Evolutionary conservation across 2,888 invertebrate species (phyloP).

Genomic region (Notodonta ziczac): DNA sequence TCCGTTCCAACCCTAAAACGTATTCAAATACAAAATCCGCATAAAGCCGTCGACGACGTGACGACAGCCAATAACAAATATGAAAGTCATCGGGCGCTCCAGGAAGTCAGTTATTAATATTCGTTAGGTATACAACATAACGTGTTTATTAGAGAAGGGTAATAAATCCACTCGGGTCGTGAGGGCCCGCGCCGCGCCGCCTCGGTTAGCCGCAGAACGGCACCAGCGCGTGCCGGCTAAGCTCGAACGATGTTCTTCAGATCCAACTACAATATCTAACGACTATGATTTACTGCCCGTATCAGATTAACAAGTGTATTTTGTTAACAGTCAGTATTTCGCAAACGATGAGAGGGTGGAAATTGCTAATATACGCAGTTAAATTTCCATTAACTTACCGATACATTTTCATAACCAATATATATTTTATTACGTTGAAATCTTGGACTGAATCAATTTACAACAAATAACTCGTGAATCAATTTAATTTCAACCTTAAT

Average conservation of each 20-base stretch:
- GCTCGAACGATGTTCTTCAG: conserved; percentile 74
- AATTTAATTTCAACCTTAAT: too few species aligned
- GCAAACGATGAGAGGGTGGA: neutral
- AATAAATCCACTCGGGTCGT: conserved; percentile 61
- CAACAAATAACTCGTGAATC: too few species aligned
- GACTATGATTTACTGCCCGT: conserved; percentile 73
- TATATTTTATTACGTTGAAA: too few species aligned
- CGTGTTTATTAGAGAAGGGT: conserved; percentile 77
- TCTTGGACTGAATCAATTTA: too few species aligned
- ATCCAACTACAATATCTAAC: conserved; percentile 64
- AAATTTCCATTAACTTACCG: neutral
- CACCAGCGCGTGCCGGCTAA: conserved; percentile 69
- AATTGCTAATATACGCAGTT: neutral
- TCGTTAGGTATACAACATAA: conserved; percentile 71
- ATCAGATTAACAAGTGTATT: conserved; percentile 55
- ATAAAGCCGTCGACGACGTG: conserved; percentile 54
- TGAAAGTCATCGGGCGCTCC: conserved; percentile 63
- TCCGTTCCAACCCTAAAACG: conserved; percentile 24
- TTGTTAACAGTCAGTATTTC: conserved; percentile 20
- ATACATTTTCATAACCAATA: too few species aligned
- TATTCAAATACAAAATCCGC: conserved; percentile 39
- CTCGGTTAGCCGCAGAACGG: conserved; percentile 71
- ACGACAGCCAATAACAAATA: conserved; percentile 65
- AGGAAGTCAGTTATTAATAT: conserved; percentile 76
- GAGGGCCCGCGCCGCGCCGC: conserved; percentile 38